Evolutionary conservation across 2,888 invertebrate genomes (phyloP), one percentile per base, ranked within the genome.

Genomic region (Monopis laevigella): DNA sequence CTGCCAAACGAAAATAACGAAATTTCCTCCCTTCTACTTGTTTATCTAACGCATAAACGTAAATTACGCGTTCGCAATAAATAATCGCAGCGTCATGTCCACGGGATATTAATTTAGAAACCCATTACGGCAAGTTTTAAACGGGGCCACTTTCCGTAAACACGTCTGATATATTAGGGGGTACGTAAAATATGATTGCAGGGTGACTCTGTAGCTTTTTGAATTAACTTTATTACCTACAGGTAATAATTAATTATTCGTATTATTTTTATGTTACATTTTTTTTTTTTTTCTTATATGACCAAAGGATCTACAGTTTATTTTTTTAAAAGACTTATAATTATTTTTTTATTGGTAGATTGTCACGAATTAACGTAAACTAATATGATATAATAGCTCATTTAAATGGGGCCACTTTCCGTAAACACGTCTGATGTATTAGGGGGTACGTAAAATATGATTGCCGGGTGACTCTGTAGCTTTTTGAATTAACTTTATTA

Each of bases 81-180:
- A 70, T 69, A 58, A 63, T 50, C 51, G 45, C 56, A 56, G 49
- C 55, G 62, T 60, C 64, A 59, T 58, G 59, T 58, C 54, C 62
- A 62, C 53, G 50, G 52, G 56, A 56, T 60, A 65, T 72, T 70
- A 66, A 65, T 67, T 65, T 64, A 64, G 59, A 65, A 68, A 60
- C 52, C 65, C 62, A 70, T 73, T 68, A 68, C 51, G 51, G 53
- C 55, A 67, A 68, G 56, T 69, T 72, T 67, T 61, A 62, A 70
- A 66, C 58, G 59, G 60, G 56, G 57, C 55, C 59, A 58, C 51
- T 50, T 44, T 49, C 52, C 56, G 59, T 64, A 65, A 62, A 64
- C 62, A 59, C 49, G 46, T 51, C 39, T 62, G 58, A 64, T 62
- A 62, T 66, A 66, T 62, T 51, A 48, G 48, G 28, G 17, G 19